A percentile compares a stretch with the other conserved stretches of the same genome.
phyloP scores from a whole-genome alignment of 2,113 vertebrate species.

The Origma solitaria region DNA sequence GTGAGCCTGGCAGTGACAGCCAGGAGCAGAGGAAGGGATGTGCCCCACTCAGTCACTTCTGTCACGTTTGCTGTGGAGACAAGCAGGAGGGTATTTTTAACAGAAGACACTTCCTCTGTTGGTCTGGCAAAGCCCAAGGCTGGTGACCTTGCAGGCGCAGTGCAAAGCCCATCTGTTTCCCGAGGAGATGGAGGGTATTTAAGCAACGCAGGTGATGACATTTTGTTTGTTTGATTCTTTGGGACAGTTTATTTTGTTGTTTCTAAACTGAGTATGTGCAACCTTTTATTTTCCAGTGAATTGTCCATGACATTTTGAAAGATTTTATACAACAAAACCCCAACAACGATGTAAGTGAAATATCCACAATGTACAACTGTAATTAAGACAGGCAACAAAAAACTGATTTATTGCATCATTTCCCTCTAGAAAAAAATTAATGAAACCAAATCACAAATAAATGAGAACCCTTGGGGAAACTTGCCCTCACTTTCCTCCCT shows the following conservation, averaged over 20 bases:
- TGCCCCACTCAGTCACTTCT: neutral
- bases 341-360: neutral
- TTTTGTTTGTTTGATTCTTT: neutral
- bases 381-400: neutral
- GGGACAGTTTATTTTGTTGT: neutral
- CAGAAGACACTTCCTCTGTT: constrained; percentile 1
- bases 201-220: neutral
- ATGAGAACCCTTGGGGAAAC: neutral
- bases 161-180: constrained; percentile 53
- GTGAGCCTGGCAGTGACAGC: neutral
- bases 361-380: neutral
- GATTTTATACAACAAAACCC: neutral
- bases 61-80: neutral
- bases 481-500: neutral
- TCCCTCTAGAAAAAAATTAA: neutral
- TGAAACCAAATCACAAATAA: neutral
- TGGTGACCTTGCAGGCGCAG: constrained; percentile 25
- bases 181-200: neutral
- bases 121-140: neutral
- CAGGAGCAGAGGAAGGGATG: neutral
- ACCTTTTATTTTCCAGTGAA: neutral
- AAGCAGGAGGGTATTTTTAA: constrained; percentile 34
- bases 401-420: neutral
- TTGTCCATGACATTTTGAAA: neutral
- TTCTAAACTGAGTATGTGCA: neutral